Percentiles rank a stretch among this genome's conserved stretches.
phyloP scores from a whole-genome alignment of 2,888 invertebrate genomes.

The Diachrysia chrysitis region DNA sequence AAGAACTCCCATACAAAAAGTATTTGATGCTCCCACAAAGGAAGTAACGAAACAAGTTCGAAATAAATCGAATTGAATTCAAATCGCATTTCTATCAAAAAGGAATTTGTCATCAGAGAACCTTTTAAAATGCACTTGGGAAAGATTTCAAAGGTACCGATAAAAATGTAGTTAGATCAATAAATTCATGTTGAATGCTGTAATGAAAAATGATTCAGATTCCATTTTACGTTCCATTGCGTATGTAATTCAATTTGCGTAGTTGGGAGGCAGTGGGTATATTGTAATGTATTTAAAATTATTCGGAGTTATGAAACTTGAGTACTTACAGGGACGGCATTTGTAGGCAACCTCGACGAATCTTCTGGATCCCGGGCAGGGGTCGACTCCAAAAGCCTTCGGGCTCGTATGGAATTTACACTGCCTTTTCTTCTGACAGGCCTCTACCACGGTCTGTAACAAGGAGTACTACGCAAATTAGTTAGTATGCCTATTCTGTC shows the following conservation, averaged over 20 bases:
- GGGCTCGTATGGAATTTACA: slow-evolving; percentile 97
- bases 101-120: slow-evolving; percentile 47
- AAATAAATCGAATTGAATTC: slow-evolving; percentile 52
- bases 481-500: slow-evolving; percentile 81
- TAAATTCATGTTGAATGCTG: slow-evolving; percentile 28
- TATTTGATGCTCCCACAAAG: slow-evolving; percentile 30
- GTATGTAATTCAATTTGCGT: slow-evolving; percentile 11
- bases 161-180: slow-evolving; percentile 21
- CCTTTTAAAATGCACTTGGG: slow-evolving; percentile 41
- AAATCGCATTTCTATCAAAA: slow-evolving; percentile 51
- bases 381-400: slow-evolving; percentile 96
- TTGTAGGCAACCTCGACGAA: slow-evolving; percentile 99
- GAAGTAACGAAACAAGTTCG: slow-evolving; percentile 21
- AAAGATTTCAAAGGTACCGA: slow-evolving; percentile 26
- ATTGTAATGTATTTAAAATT: neutral
- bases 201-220: slow-evolving; percentile 37
- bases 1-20: slow-evolving; percentile 36
- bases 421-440: slow-evolving; percentile 97
- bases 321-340: slow-evolving; percentile 98
- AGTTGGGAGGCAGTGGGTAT: slow-evolving; percentile 3
- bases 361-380: slow-evolving; percentile 97
- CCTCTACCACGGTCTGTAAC: slow-evolving; percentile 97
- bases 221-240: slow-evolving; percentile 19
- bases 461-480: slow-evolving; percentile 92
- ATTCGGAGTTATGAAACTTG: neutral